Base-by-base conservation (phyloP, 2,797 vertebrate species). In the Epinephelus malabaricus region DNA sequence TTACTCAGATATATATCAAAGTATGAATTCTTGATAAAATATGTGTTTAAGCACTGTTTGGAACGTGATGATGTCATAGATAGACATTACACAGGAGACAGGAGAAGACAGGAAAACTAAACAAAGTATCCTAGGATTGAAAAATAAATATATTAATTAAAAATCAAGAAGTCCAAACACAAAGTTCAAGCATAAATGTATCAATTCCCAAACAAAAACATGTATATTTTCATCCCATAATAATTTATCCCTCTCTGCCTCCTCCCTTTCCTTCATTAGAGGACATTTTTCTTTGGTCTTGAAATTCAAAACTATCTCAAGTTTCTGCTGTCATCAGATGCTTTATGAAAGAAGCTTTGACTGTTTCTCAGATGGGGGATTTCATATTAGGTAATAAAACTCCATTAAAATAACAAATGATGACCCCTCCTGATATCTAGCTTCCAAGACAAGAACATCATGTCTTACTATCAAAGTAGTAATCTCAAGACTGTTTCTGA, bases 401-500 rank as follows among this genome's bases (percentile, higher is more conserved):
- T 51, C 2, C 50, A 47, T 65, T 53, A 58, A 45, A 73, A 45
- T 1, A 10, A 17, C 8, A 76, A 49, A 45, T 34, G 12, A 84
- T 45, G 19, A 51, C 64, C 72, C 50, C 23, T 74, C 6, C 30
- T 69, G 60, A 68, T 58, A 68, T 46, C 21, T 10, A 9, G 5
- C 61, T 40, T 74, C 51, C 2, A 53, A 69, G 34, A 45, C 25
- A 70, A 59, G 13, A 76, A 46, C 15, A 40, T 45, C 0, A 38
- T 46, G 50, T 47, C 13, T 62, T 18, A 58, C 7, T 27, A n/a
- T 75, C 27, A 60, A 58, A 75, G 61, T 55, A 82, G 47, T 78
- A 61, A 81, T 61, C 47, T 4, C 63, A n/a, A 67, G 68, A 49
- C 58, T 7, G 72, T 76, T 49, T 69, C 62, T 30, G 45, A 54